Conservation (phyloP, 2,113 vertebrate species). For the Onychostruthus taczanowskii region DNA sequence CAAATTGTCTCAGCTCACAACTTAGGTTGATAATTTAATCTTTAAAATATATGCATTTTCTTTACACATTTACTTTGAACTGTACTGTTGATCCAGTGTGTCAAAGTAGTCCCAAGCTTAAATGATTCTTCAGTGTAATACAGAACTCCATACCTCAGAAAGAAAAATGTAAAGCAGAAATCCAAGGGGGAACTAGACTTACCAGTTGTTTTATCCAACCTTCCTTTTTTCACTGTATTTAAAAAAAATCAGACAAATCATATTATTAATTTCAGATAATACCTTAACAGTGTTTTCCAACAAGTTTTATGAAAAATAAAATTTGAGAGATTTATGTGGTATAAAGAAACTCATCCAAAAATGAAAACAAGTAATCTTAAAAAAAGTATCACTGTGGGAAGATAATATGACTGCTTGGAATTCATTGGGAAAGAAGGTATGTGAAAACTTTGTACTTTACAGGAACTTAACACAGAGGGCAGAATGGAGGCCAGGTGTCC, state of each 20-base stretch:
- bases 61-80: not conserved
- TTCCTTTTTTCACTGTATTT: constrained; percentile 67
- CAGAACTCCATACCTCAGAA: not conserved
- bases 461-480: not conserved
- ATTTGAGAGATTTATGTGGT: not conserved
- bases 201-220: constrained; percentile 54
- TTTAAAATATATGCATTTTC: not conserved
- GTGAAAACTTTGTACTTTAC: not conserved
- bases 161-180: not conserved
- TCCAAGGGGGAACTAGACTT: constrained; percentile 1
- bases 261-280: not conserved
- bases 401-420: not conserved
- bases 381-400: not conserved
- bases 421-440: not conserved
- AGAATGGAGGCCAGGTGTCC: not conserved
- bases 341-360: not conserved
- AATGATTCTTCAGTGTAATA: not conserved
- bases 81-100: not conserved
- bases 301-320: not conserved
- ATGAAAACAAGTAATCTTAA: not conserved
- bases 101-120: not conserved
- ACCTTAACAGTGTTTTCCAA: not conserved
- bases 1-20: not conserved
- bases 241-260: not conserved
- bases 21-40: not conserved